Evolutionary conservation across 2,797 vertebrate genomes (phyloP).

Genomic region (Pantherophis alleghaniensis): DNA sequence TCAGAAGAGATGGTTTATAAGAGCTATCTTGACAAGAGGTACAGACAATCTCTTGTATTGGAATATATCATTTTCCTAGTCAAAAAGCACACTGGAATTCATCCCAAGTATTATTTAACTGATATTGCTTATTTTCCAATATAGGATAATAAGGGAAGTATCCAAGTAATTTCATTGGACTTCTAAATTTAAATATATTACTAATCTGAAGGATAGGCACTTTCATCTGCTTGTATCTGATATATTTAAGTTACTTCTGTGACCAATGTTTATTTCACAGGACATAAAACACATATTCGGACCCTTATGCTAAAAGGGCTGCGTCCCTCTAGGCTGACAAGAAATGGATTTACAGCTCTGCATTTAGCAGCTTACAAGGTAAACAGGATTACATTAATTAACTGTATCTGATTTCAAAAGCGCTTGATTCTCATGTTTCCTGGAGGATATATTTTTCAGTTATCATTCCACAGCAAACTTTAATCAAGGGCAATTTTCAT

Average conservation of each 20-base stretch:
- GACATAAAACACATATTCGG: constrained; percentile 86
- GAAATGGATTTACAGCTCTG: constrained; percentile 92
- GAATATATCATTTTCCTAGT: background rate
- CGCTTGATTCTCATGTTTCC: fast-evolving
- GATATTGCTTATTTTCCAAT: background rate
- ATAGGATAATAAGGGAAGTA: background rate
- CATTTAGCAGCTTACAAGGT: constrained; percentile 93
- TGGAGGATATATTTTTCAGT: background rate
- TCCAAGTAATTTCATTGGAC: background rate
- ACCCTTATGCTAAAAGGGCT: constrained; percentile 90
- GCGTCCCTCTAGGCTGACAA: constrained; percentile 86
- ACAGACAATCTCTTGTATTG: background rate
- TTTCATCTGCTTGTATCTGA: background rate
- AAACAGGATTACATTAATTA: constrained; percentile 32
- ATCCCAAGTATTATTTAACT: background rate
- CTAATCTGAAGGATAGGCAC: background rate
- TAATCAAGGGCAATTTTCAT: background rate
- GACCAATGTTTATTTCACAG: constrained; percentile 68
- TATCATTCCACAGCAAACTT: background rate
- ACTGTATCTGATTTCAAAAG: background rate
- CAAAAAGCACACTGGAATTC: background rate
- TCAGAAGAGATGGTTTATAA: background rate
- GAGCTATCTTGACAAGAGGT: background rate
- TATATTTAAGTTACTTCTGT: constrained; percentile 13
- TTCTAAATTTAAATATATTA: background rate